Evolutionary conservation across 2,797 vertebrate species (phyloP).

Genomic region (Sebastes nivosus): DNA sequence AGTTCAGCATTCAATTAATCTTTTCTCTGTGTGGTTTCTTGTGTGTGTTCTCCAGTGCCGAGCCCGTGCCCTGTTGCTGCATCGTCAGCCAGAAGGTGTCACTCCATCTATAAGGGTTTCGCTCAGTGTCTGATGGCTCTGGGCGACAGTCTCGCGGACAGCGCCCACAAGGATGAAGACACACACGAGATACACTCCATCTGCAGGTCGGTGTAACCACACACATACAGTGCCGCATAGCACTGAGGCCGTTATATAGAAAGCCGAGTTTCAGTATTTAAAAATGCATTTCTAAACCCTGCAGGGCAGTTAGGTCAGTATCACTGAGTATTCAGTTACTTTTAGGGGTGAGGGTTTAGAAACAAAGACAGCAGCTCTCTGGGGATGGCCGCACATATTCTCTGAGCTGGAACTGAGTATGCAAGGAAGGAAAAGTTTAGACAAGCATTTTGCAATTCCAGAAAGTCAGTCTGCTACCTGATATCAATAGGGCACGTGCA

Average conservation of each 20-base stretch:
- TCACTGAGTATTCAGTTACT: neutral
- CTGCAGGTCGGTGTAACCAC: constrained; percentile 86
- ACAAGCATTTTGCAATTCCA: constrained; percentile 38
- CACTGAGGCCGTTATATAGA: neutral
- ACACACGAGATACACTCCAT: constrained; percentile 90
- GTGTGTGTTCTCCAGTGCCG: constrained; percentile 73
- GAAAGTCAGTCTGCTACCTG: constrained; percentile 20
- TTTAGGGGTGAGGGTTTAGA: neutral
- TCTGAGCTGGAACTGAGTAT: constrained; percentile 7
- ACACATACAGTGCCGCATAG: neutral
- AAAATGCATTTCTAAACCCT: neutral
- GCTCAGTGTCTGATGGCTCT: constrained; percentile 92
- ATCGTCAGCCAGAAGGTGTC: constrained; percentile 83
- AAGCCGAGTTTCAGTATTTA: neutral
- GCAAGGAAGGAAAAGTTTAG: constrained; percentile 34
- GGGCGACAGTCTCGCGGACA: constrained; percentile 90
- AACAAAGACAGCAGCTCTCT: constrained; percentile 12
- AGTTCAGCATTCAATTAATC: neutral
- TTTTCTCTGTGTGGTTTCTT: neutral
- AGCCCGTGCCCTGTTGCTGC: constrained; percentile 73
- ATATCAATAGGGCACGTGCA: constrained; percentile 26
- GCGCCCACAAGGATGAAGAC: constrained; percentile 80
- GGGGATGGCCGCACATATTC: neutral
- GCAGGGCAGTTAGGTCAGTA: neutral
- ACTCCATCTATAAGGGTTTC: constrained; percentile 95